These are phyloP conservation scores for Cheilosia impressa DNA, from an alignment of 2,888 invertebrate species.

Conservation along the genomic window DNA sequence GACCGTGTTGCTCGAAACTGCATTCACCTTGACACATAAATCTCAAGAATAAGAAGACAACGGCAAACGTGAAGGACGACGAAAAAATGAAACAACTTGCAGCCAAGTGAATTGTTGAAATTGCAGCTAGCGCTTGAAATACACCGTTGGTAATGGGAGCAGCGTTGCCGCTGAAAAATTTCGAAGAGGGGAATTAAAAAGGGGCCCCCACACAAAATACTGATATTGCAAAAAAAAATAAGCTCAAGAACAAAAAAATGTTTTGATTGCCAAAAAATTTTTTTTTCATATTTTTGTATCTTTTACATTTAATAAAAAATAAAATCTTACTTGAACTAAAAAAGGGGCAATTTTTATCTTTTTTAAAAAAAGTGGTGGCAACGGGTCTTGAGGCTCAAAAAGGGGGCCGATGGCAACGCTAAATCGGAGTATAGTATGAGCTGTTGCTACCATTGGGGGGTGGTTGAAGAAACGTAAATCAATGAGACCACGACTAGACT, in stretches of 20 bases:
- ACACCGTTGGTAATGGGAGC: not conserved
- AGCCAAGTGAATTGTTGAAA: slow-evolving; percentile 43
- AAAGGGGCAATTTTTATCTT: too few relatives aligned
- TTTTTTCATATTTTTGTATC: too few relatives aligned
- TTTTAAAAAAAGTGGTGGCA: too few relatives aligned
- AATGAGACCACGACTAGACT: slow-evolving; percentile 50
- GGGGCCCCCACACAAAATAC: too few relatives aligned
- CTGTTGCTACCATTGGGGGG: not conserved
- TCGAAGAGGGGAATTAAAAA: too few relatives aligned
- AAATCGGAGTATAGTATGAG: not conserved
- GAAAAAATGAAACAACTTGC: slow-evolving; percentile 27
- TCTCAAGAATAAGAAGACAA: slow-evolving; percentile 25
- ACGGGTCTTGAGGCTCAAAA: too few relatives aligned
- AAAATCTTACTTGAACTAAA: too few relatives aligned
- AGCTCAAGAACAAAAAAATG: too few relatives aligned
- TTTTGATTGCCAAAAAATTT: too few relatives aligned
- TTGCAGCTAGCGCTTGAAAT: not conserved
- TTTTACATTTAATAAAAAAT: too few relatives aligned
- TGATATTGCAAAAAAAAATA: too few relatives aligned
- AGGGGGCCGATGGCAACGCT: too few relatives aligned
- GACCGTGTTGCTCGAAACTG: slow-evolving; percentile 53
- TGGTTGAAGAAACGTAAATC: slow-evolving; percentile 39
- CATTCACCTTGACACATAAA: slow-evolving; percentile 71
- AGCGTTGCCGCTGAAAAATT: not conserved
- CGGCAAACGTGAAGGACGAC: not conserved